Base-by-base conservation (phyloP, 2,888 invertebrate genomes). In the Pammene fasciana region DNA sequence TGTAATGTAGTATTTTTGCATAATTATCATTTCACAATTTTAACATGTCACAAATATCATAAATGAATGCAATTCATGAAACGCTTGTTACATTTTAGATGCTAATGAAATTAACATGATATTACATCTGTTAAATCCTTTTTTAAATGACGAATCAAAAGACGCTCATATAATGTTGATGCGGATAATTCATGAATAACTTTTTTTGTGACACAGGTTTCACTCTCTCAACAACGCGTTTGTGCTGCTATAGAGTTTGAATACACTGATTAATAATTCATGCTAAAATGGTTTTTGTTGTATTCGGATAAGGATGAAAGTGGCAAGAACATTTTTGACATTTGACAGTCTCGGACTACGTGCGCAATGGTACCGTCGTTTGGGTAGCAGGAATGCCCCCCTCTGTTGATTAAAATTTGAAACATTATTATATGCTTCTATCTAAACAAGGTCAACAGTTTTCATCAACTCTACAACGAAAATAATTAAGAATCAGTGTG, bases 361-460 rank as follows among this genome's bases (percentile, higher is more conserved):
- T 70, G 70, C 70, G 70, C 70, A 70, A 70, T 70, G 70, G 70
- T 70, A 65, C 54, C 70, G 70, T 65, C 70, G 70, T 70, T 70
- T 70, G 70, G 70, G 70, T 70, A 65, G 70, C 70, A 70, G 65
- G 70, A 89, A 89, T 89, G 92, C 91, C 91, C 91, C 89, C 90
- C 92, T 92, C 92, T 93, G 93, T 93, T 92, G 92, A 92, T 89
- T 92, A 90, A 90, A 92, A 90, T 92, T 92, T 91, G 91, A 92
- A 92, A 91, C 92, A 88, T 90, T 89, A 83, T 90, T 90, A 87
- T 93, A 92, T 93, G 70, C 70, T 70, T 70, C 70, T 70, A 70
- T 93, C 91, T 92, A 93, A 89, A 93, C 93, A 93, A 93, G 93
- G 93, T 93, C 93, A 93, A 93, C 92, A 93, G 92, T 92, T 91